Conservation (phyloP, 2,888 invertebrate genomes). For the Anticlea derivata region DNA sequence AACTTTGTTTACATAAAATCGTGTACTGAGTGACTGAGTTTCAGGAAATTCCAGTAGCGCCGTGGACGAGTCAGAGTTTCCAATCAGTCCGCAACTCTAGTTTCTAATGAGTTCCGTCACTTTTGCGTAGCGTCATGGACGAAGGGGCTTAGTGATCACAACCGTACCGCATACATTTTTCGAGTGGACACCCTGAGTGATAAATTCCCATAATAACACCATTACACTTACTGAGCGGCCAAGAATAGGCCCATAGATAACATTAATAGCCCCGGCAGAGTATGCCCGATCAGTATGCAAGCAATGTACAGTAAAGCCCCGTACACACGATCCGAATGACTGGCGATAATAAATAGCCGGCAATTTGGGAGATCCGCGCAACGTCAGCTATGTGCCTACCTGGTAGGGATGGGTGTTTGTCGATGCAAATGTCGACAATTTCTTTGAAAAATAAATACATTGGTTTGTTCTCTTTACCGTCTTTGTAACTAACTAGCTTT, state of each 20-base stretch:
- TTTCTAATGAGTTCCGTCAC: no score
- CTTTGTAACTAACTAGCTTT: no score
- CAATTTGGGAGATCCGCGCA: constrained; percentile 53
- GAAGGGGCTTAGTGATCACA: no score
- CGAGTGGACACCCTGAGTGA: background rate
- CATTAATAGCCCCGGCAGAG: constrained; percentile 8
- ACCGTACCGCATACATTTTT: background rate
- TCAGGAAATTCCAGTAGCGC: no score
- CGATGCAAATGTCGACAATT: constrained; percentile 20
- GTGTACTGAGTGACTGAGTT: no score
- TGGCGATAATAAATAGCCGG: constrained; percentile 55
- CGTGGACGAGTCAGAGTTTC: no score
- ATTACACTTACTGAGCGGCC: constrained; percentile 10
- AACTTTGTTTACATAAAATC: no score
- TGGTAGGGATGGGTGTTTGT: constrained; percentile 39
- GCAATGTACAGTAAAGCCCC: constrained; percentile 30
- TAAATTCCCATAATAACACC: constrained; percentile 5
- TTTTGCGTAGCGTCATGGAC: no score
- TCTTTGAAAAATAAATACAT: no score
- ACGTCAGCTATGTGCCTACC: constrained; percentile 50
- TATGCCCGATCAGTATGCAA: constrained; percentile 32
- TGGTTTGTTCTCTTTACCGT: no score
- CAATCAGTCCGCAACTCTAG: no score
- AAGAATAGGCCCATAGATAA: constrained; percentile 12
- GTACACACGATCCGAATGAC: constrained; percentile 47